Base-by-base conservation (phyloP, 2,888 invertebrate species). In the Caenorhabditis imperialis region DNA sequence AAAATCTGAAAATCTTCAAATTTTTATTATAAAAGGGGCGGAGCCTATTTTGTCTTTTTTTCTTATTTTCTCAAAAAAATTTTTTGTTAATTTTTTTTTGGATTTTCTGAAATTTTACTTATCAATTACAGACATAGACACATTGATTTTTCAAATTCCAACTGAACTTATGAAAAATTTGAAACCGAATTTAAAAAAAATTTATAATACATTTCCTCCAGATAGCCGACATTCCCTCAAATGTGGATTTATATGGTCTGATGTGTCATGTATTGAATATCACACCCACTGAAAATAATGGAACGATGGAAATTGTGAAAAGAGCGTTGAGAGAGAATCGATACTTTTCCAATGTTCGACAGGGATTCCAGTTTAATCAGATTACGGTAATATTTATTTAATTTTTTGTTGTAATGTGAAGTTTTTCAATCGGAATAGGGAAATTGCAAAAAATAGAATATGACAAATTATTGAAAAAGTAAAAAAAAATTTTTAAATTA, bases 231-330 rank as follows among this genome's bases (percentile, higher is more conserved):
- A 91, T 92, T 0, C 92, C 93, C 77, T 89, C 91, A 60, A 92
- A 91, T 50, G 90, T 93, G 16, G 92, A 93, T 88, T 88, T 93
- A 45, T 92, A 91, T 85, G 91, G 91, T 33, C 88, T 93, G 20
- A 91, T 92, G 83, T 91, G 92, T 82, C 88, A 91, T 75, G 89
- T 92, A 45, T 88, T 92, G 5, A 89, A 91, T 33, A 83, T 92
- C 18, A 81, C 89, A 4, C 90, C 91, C 0, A 88, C 89, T 1
- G 85, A 89, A 14, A 88, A 89, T 71, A 88, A 89, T 53, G 89
- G 89, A 16, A 75, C 82, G 7, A 58, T 80, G 69, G 48, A 67
- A 8, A 51, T 75, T n/a, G 60, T 81, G 10, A 58, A 60, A 25
- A 37, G 54, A 57, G 72, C 79, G 5, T 47, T 81, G 50, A 58